These are phyloP conservation scores for Sphyrna mokarran DNA, from an alignment of 2,113 vertebrate genomes.

Conservation along the genomic window DNA sequence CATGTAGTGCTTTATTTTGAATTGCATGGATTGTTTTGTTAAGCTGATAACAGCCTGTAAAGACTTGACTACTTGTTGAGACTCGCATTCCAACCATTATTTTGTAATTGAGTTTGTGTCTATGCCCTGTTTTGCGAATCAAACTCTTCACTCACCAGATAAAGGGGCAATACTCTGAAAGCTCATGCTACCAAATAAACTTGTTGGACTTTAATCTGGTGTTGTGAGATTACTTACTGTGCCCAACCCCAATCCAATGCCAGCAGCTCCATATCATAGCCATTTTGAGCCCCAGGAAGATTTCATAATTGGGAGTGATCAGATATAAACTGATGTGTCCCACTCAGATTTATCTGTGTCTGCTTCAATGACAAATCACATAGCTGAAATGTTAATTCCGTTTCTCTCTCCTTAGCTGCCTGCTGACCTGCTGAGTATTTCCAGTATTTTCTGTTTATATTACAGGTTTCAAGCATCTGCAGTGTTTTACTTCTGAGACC, in stretches of 20 bases:
- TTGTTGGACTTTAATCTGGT: too few species aligned
- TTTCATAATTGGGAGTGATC: background rate
- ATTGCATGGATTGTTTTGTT: background rate
- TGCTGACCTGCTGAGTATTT: background rate
- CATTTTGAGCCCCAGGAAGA: background rate
- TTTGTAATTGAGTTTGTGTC: too few species aligned
- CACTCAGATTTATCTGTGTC: background rate
- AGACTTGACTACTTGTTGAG: too few species aligned
- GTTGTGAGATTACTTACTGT: too few species aligned
- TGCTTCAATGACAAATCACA: background rate
- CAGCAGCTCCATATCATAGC: too few species aligned
- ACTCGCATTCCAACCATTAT: too few species aligned
- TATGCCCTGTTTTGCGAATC: too few species aligned
- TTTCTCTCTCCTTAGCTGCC: background rate
- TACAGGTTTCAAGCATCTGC: background rate
- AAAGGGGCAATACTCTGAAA: too few species aligned
- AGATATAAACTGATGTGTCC: background rate
- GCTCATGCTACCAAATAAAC: too few species aligned
- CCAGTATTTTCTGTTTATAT: slow-evolving; percentile 7
- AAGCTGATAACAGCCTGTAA: background rate
- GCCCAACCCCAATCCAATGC: too few species aligned
- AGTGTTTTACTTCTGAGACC: background rate
- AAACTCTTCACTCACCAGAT: too few species aligned
- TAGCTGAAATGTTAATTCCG: background rate
- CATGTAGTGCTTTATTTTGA: background rate